These are phyloP conservation scores for Grallaria varia DNA, from an alignment of 2,113 vertebrate genomes.

Conservation along the genomic window DNA sequence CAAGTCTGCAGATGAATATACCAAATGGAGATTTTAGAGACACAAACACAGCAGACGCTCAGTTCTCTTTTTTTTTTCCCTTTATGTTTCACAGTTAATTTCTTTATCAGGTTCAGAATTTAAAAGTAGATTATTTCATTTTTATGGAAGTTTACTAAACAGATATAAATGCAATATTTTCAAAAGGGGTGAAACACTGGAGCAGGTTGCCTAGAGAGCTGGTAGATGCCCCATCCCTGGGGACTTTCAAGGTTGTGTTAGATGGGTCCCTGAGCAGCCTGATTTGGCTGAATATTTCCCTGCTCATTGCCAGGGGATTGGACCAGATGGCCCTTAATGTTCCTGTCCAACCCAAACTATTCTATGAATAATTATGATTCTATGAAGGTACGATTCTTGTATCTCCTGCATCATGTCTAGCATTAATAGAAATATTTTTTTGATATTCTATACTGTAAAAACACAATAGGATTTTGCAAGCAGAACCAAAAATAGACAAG, in stretches of 20 bases:
- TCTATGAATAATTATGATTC: neutral
- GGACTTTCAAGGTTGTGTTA: neutral
- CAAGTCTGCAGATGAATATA: neutral
- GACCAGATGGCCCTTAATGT: neutral
- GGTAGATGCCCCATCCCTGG: neutral
- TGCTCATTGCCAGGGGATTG: neutral
- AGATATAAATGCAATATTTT: neutral
- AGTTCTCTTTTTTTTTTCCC: neutral
- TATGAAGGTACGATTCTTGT: neutral
- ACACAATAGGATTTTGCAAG: neutral
- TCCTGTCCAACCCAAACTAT: neutral
- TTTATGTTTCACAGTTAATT: neutral
- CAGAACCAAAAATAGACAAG: neutral
- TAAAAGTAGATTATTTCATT: neutral
- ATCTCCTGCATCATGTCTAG: neutral
- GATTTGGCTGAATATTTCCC: neutral
- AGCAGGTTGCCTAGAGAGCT: neutral
- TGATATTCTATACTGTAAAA: neutral
- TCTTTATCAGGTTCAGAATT: neutral
- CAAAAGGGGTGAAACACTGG: neutral
- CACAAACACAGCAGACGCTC: neutral
- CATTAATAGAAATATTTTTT: neutral
- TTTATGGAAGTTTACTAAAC: neutral
- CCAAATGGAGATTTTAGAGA: neutral
- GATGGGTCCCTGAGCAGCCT: rapidly evolving